Percentiles rank a stretch among this genome's conserved stretches.
Conservation (phyloP, 1,140 invertebrate species). For the Bicyclus anynana region DNA sequence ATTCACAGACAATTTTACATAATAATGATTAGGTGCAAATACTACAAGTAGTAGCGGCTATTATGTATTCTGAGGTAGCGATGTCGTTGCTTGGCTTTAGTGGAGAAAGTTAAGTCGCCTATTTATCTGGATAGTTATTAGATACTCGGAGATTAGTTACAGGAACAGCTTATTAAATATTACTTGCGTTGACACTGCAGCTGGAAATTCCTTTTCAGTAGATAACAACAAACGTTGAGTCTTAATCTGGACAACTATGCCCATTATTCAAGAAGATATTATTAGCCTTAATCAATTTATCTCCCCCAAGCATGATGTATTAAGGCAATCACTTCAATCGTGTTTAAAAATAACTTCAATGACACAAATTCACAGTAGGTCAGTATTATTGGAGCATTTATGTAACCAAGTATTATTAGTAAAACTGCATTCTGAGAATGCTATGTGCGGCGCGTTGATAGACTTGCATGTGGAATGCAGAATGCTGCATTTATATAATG, state of each 20-base stretch:
- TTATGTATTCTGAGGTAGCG: no score
- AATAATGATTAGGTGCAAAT: no score
- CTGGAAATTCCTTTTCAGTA: no score
- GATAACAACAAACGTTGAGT: not conserved
- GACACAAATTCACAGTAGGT: constrained; percentile 27
- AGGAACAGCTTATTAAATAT: not conserved
- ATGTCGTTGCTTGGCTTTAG: no score
- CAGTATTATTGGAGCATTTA: constrained; percentile 22
- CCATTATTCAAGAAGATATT: constrained; percentile 15
- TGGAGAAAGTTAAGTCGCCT: not conserved
- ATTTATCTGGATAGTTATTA: not conserved
- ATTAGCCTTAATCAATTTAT: constrained; percentile 28
- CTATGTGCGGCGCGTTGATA: not conserved
- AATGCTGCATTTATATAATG: constrained; percentile 2
- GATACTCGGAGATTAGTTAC: no score
- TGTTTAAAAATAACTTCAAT: constrained; percentile 32
- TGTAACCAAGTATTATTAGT: constrained; percentile 8
- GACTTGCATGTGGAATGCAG: not conserved
- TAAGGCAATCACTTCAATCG: constrained; percentile 21
- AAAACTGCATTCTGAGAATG: constrained; percentile 9
- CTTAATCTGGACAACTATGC: not conserved
- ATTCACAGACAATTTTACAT: no score
- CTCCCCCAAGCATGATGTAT: constrained; percentile 27
- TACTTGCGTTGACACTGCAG: not conserved
- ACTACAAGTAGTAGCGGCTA: no score